Evolutionary conservation across 2,888 invertebrate species (phyloP), one percentile per base, ranked within the genome.

Genomic region (Chymomyza procnemis): DNA sequence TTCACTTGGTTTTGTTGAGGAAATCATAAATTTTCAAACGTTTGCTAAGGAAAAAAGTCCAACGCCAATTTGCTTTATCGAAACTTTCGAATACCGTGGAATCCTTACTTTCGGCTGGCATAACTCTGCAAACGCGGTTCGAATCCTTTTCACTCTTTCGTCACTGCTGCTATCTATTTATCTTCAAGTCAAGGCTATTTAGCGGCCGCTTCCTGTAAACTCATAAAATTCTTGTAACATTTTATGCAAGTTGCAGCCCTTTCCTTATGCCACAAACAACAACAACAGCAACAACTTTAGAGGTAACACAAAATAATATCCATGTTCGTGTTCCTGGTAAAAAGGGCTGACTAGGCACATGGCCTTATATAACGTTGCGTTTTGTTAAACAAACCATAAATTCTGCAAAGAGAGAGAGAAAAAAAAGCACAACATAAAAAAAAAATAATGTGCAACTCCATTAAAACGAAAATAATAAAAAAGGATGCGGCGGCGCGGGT

Each of bases 381-480:
- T 79, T 81, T 85, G 85, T 82, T 80, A 76, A 80, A 87, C 84
- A 84, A 87, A 83, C 85, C 84, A 84, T 87, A 87, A 83, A 77
- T 76, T 82, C 79, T 87, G 79, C 75, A 6, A 6, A 26, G 67
- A 75, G 75, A 68, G 74, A 76, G 78, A 72, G 73, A 68, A 75
- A 76, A 68, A 75, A 76, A 79, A 72, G 73, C 66, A 76, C 69
- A 74, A 62, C 59, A 54, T n/a, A n/a, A n/a, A 54, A 41, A 34
- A 62, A 41, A 26, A 74, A 63, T 52, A 59, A 72, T 30, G 34
- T 34, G 54, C 46, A 61, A 61, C 50, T 19, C 58, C 34, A 65
- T 64, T 66, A 61, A 76, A 79, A 71, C 26, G 76, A 76, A 71
- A 61, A 66, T 12, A 52, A 34, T 12, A 52, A 34, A 60, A 68